Conservation (phyloP, 2,888 invertebrate genomes). For the Sepioteuthis lessoniana region DNA sequence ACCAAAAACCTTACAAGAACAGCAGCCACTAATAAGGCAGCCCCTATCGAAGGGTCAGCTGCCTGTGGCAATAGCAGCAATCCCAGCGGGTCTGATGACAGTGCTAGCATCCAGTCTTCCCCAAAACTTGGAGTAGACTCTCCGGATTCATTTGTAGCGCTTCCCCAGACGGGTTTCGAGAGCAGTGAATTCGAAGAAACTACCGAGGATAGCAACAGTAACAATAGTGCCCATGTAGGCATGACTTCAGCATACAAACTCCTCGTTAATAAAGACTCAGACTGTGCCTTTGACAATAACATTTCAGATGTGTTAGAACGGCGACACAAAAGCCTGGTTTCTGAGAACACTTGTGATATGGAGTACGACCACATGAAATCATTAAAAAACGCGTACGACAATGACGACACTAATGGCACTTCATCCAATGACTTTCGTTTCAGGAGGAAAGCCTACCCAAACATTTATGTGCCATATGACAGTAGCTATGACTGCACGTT, state of each 20-base stretch:
- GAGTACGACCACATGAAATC: neutral
- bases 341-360: constrained; percentile 5
- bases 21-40: neutral
- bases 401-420: neutral
- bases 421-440: neutral
- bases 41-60: neutral
- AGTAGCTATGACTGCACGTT: neutral
- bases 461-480: neutral
- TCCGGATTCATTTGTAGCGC: constrained; percentile 20
- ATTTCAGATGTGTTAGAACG: neutral
- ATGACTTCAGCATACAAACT: neutral
- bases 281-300: constrained; percentile 3
- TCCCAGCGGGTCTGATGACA: neutral
- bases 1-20: neutral
- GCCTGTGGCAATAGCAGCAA: neutral
- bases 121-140: neutral
- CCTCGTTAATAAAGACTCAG: neutral
- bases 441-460: neutral
- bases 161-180: neutral
- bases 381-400: neutral
- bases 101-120: constrained; percentile 37
- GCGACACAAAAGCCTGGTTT: neutral
- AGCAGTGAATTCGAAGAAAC: neutral
- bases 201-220: constrained; percentile 35
- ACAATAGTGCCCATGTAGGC: neutral